Base-by-base conservation (phyloP, 2,888 invertebrate genomes). In the Digitonthophagus gazella region DNA sequence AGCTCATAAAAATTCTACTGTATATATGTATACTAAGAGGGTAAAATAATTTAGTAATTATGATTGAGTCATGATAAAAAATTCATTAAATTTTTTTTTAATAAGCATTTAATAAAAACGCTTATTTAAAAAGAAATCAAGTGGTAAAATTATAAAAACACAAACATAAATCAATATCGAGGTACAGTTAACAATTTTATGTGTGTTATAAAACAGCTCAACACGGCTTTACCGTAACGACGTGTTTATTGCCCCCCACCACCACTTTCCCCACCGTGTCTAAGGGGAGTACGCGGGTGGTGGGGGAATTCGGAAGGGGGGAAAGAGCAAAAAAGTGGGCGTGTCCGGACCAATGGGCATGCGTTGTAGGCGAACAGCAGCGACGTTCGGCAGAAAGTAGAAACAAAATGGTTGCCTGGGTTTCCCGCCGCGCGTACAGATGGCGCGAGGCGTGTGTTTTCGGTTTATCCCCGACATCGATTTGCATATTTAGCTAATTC, bases 331-430 rank as follows among this genome's bases (percentile, higher is more conserved):
- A 74, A 77, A 76, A 76, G 75, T 78, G 76, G 79, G 81, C 80
- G 80, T 78, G 77, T 75, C 73, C 73, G 73, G 72, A 81, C 85
- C 84, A 85, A 84, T 85, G 81, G 83, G 80, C 85, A 85, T 85
- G 85, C 85, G 85, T 84, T 73, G 74, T 70, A 69, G 67, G 69
- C 75, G 76, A 78, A 79, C 80, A 79, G 80, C 80, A 81, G 81
- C 81, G 82, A 80, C 76, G 75, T 76, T 75, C 83, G 82, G 83
- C 82, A 81, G 83, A 76, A 80, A 82, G 82, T 82, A 82, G 83
- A 84, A 86, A 87, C 87, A 87, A 87, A 87, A 87, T 87, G 87
- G 87, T 85, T 85, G 86, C 83, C 83, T 67, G 68, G 74, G 71
- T 74, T 82, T 80, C 74, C 63, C 44, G 66, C 70, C 71, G 71